A percentile compares a stretch with the other conserved stretches of the same genome.
Conservation (phyloP, 2,888 invertebrate genomes). For the Stenodera caucasica region DNA sequence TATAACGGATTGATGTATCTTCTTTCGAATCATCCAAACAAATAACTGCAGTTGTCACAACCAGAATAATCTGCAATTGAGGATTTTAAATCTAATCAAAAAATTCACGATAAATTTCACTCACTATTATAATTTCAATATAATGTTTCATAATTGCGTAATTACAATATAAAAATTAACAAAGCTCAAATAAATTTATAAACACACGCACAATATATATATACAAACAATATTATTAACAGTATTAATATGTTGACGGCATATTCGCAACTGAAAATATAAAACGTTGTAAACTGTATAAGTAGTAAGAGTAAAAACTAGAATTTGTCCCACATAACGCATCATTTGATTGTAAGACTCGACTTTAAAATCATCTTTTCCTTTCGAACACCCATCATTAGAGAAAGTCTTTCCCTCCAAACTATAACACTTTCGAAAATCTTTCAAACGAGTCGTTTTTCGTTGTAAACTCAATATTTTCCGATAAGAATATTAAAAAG, state of each 20-base stretch:
- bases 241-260: slow-evolving; percentile 1
- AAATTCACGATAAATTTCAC: slow-evolving; percentile 1
- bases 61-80: background rate
- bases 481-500: slow-evolving; percentile 15
- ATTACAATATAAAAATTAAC: background rate
- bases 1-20: slow-evolving; percentile 23
- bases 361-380: slow-evolving; percentile 23
- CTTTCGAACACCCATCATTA: slow-evolving; percentile 24
- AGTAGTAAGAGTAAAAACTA: slow-evolving; percentile 30
- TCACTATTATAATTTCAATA: slow-evolving; percentile 4
- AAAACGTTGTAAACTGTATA: slow-evolving; percentile 17
- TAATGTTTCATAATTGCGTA: background rate
- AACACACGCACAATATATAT: background rate
- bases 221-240: background rate
- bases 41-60: background rate
- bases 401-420: slow-evolving; percentile 24
- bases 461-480: background rate
- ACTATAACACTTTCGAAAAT: slow-evolving; percentile 24
- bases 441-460: slow-evolving; percentile 14
- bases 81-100: background rate
- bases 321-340: slow-evolving; percentile 31
- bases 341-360: slow-evolving; percentile 26
- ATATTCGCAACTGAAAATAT: slow-evolving; percentile 4
- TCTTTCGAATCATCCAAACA: slow-evolving; percentile 1
- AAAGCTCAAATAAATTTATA: background rate